Percentiles rank a stretch among this genome's conserved stretches.
phyloP scores from a whole-genome alignment of 2,113 vertebrate species.

The Damaliscus lunatus region DNA sequence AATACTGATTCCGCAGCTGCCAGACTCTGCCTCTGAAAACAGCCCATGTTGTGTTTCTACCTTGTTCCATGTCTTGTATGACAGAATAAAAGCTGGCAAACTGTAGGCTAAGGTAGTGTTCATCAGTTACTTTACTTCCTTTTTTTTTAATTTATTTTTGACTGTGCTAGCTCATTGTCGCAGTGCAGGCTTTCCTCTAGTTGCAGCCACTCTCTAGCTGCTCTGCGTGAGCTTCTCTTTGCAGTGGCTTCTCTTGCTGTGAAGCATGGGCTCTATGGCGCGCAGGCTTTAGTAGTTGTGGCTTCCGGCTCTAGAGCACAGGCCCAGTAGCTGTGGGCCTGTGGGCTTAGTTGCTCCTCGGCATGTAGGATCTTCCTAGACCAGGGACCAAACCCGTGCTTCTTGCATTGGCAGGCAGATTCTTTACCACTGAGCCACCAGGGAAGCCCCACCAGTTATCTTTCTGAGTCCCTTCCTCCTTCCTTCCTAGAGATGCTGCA shows the following conservation, averaged over 20 bases:
- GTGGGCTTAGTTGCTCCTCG: neutral
- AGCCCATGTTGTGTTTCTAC: neutral
- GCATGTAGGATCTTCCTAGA: neutral
- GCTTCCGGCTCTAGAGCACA: neutral
- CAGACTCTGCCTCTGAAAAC: slow-evolving; percentile 46
- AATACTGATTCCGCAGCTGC: slow-evolving; percentile 31
- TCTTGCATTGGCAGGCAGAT: neutral
- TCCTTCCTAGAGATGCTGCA: neutral
- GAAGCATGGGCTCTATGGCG: rapidly evolving
- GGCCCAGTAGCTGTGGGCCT: neutral
- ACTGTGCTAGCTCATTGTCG: neutral
- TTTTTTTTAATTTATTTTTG: neutral
- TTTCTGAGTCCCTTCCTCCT: neutral
- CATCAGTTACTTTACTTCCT: neutral
- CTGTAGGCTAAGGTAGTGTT: neutral
- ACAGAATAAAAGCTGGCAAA: neutral
- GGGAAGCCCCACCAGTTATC: neutral
- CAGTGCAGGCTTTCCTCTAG: rapidly evolving
- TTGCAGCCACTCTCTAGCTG: neutral
- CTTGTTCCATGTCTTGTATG: neutral
- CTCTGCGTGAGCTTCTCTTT: rapidly evolving
- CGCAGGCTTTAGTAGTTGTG: neutral
- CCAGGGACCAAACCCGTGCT: neutral
- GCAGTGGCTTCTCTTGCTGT: neutral
- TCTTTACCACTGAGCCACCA: neutral